phyloP scores from a whole-genome alignment of 2,888 invertebrate genomes.

The Malthinus seriepunctatus region DNA sequence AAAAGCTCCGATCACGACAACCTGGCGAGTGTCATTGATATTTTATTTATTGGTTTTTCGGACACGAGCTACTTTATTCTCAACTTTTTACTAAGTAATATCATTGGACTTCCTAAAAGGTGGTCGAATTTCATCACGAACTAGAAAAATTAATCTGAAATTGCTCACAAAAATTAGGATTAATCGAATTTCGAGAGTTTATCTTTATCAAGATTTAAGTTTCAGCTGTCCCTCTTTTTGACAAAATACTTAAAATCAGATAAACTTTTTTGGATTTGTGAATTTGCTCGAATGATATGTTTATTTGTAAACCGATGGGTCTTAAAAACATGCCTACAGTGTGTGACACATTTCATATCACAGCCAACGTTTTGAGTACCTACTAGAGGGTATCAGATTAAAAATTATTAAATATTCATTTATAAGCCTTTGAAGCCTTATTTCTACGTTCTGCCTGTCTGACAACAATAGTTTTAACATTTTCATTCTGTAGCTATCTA shows the following conservation, averaged over 20 bases:
- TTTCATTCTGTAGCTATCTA: no score
- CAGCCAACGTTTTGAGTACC: no score
- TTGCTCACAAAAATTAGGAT: neutral
- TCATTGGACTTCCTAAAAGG: neutral
- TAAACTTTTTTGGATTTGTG: conserved; percentile 24
- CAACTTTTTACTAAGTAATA: conserved; percentile 18
- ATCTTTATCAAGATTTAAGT: conserved; percentile 24
- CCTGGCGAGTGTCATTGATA: conserved; percentile 53
- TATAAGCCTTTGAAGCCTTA: no score
- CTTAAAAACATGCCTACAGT: no score
- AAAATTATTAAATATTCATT: no score
- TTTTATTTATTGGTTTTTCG: conserved; percentile 52
- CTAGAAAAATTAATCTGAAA: neutral
- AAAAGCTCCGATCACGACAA: conserved; percentile 43
- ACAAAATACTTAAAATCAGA: conserved; percentile 16
- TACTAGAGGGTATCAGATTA: no score
- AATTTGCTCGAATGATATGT: conserved; percentile 20
- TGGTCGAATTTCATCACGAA: neutral
- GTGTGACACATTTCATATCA: no score
- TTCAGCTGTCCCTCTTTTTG: conserved; percentile 23
- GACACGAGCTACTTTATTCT: conserved; percentile 34
- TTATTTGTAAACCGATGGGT: neutral
- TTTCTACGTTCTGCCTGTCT: no score
- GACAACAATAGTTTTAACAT: no score
- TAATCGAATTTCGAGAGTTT: no score